These are phyloP conservation scores for Phasianus colchicus DNA, from an alignment of 2,113 vertebrate genomes.

Conservation along the genomic window DNA sequence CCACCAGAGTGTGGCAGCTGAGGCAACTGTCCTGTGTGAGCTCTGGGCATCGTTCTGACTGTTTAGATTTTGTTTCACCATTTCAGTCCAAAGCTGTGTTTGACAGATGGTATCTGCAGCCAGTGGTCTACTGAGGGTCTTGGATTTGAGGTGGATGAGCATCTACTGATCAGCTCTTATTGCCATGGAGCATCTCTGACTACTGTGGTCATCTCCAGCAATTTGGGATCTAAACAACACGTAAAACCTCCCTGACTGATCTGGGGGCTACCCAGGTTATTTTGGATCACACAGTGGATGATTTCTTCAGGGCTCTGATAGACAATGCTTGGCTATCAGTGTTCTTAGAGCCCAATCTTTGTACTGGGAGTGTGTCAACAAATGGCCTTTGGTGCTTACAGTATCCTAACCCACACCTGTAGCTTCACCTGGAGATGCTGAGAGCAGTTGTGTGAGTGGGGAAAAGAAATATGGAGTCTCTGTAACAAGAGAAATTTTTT, in stretches of 20 bases:
- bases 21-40: accelerated
- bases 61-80: background rate
- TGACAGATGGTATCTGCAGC: background rate
- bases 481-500: background rate
- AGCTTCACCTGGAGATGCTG: background rate
- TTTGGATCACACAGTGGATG: accelerated
- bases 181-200: background rate
- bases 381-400: background rate
- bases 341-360: background rate
- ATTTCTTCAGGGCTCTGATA: background rate
- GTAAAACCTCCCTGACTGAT: background rate
- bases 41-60: background rate
- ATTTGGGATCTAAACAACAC: background rate
- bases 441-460: background rate
- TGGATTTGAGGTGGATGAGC: background rate
- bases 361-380: background rate
- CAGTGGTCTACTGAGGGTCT: background rate
- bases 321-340: accelerated
- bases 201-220: background rate
- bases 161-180: background rate
- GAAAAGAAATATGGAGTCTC: background rate
- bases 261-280: background rate
- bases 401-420: background rate
- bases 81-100: background rate
- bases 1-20: background rate